A percentile compares a stretch with the other conserved stretches of the same genome.
Evolutionary conservation across 2,113 vertebrate genomes (phyloP).

Genomic region (Aldabrachelys gigantea): DNA sequence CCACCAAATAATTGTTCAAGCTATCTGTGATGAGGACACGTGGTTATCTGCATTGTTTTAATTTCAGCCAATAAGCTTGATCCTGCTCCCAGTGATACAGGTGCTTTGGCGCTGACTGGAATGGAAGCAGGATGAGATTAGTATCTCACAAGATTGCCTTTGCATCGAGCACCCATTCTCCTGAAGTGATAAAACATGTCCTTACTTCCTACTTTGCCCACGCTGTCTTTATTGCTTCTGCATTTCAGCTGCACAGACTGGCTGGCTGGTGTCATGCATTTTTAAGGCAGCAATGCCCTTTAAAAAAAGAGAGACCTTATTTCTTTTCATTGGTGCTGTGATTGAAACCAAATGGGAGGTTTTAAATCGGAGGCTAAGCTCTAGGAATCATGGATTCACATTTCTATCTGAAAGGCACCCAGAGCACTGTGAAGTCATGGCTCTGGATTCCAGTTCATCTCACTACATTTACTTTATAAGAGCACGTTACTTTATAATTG

Average conservation of each 20-base stretch:
- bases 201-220: background rate
- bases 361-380: background rate
- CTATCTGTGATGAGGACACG: background rate
- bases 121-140: background rate
- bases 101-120: background rate
- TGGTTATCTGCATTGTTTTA: background rate
- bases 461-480: background rate
- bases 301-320: background rate
- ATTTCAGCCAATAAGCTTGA: background rate
- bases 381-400: background rate
- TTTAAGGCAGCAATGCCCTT: background rate
- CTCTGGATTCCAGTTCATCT: background rate
- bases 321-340: background rate
- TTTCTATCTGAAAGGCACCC: background rate
- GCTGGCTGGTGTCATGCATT: background rate
- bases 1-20: background rate
- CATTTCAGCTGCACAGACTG: accelerated
- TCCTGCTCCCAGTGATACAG: background rate
- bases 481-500: too few relatives aligned
- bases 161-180: background rate
- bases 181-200: background rate
- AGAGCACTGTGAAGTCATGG: background rate
- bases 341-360: accelerated
- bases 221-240: background rate
- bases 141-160: background rate